Evolutionary conservation across 2,888 invertebrate genomes (phyloP).

Genomic region (Cantharis rustica): DNA sequence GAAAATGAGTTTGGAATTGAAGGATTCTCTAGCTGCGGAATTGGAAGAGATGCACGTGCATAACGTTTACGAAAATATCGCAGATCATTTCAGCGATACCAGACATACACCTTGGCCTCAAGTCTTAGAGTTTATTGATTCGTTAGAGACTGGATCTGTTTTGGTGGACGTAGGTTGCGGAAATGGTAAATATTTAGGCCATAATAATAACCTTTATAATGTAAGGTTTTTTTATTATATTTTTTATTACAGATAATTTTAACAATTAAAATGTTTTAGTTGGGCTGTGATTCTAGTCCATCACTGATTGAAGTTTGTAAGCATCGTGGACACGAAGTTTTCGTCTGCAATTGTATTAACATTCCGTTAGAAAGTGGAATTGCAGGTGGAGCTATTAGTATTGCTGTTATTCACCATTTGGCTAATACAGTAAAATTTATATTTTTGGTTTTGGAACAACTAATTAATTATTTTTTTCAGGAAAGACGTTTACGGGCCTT

Average conservation of each 20-base stretch:
- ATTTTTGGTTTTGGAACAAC: background rate
- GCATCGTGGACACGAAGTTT: slow-evolving; percentile 66
- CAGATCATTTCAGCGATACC: slow-evolving; percentile 92
- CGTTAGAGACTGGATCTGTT: slow-evolving; percentile 69
- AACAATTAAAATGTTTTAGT: slow-evolving; percentile 56
- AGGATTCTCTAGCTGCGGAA: slow-evolving; percentile 62
- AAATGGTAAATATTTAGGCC: slow-evolving; percentile 93
- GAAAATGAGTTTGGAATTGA: slow-evolving; percentile 32
- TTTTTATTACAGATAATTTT: background rate
- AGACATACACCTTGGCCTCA: slow-evolving; percentile 94
- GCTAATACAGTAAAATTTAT: slow-evolving; percentile 67
- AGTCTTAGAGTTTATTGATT: slow-evolving; percentile 78
- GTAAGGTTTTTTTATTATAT: slow-evolving; percentile 54
- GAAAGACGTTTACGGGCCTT: slow-evolving; percentile 77
- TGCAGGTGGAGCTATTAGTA: slow-evolving; percentile 86
- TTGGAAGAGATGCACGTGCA: slow-evolving; percentile 81
- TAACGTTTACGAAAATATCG: slow-evolving; percentile 91
- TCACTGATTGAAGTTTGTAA: slow-evolving; percentile 70
- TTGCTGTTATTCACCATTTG: slow-evolving; percentile 97
- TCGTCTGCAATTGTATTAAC: slow-evolving; percentile 76
- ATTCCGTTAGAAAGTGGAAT: slow-evolving; percentile 70
- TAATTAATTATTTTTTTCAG: slow-evolving; percentile 50
- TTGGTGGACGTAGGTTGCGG: slow-evolving; percentile 95
- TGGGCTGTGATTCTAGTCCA: slow-evolving; percentile 82
- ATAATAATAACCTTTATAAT: slow-evolving; percentile 63